phyloP scores from a whole-genome alignment of 2,888 invertebrate genomes.

The Plusia festucae region DNA sequence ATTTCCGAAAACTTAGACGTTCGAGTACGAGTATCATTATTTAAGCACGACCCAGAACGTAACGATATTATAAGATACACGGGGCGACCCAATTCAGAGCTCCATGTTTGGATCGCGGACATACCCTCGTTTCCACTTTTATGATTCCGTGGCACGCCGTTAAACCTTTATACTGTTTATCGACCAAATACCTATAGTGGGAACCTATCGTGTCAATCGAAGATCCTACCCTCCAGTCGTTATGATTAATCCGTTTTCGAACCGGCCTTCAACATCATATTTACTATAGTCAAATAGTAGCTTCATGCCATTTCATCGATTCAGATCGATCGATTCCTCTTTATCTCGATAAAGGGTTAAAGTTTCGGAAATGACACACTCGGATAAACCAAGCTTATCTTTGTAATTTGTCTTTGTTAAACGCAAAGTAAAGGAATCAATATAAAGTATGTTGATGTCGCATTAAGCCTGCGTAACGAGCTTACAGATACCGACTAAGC shows the following conservation, averaged over 20 bases:
- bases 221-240: conserved; percentile 14
- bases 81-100: conserved; percentile 74
- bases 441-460: conserved; percentile 21
- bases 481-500: conserved; percentile 26
- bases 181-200: conserved; percentile 61
- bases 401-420: conserved; percentile 11
- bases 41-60: conserved; percentile 56
- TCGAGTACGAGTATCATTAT: conserved; percentile 43
- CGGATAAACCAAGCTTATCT: conserved; percentile 31
- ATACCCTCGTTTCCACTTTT: conserved; percentile 73
- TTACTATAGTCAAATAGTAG: conserved; percentile 12
- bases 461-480: conserved; percentile 19
- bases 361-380: conserved; percentile 17
- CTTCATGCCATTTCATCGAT: not conserved
- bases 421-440: conserved; percentile 19
- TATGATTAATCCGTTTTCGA: conserved; percentile 35
- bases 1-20: conserved; percentile 14
- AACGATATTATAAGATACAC: conserved; percentile 64
- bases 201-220: conserved; percentile 43
- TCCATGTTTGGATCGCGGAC: conserved; percentile 68
- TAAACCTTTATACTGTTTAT: conserved; percentile 74
- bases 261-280: conserved; percentile 17
- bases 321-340: conserved; percentile 18
- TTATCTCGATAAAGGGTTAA: conserved; percentile 15
- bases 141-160: conserved; percentile 72